Percentiles rank a stretch among this genome's conserved stretches.
These are phyloP conservation scores for Sussaba pulchella DNA, from an alignment of 2,888 invertebrate species.

Conservation along the genomic window DNA sequence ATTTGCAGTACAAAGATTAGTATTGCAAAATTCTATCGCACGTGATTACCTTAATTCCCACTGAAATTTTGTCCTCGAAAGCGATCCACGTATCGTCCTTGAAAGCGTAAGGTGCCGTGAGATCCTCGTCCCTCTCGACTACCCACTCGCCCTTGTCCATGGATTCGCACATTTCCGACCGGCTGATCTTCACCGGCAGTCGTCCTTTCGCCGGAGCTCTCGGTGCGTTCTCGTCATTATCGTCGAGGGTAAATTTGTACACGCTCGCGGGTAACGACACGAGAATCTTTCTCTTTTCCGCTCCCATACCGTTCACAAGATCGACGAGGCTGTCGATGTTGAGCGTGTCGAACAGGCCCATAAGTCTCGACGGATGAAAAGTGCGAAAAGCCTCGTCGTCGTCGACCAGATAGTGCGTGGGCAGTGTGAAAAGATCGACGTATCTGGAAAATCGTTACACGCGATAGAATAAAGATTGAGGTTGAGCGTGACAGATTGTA, in stretches of 20 bases:
- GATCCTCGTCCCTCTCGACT: slow-evolving; percentile 91
- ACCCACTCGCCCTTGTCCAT: slow-evolving; percentile 89
- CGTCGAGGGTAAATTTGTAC: slow-evolving; percentile 88
- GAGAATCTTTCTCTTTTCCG: slow-evolving; percentile 89
- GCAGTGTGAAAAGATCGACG: slow-evolving; percentile 88
- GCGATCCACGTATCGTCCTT: slow-evolving; percentile 90
- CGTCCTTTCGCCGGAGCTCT: slow-evolving; percentile 88
- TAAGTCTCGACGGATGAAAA: slow-evolving; percentile 91
- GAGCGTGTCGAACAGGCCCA: slow-evolving; percentile 91
- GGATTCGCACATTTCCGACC: slow-evolving; percentile 85
- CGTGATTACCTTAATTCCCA: slow-evolving; percentile 88
- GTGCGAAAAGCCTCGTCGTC: slow-evolving; percentile 87
- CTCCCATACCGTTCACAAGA: slow-evolving; percentile 89
- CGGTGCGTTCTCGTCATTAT: slow-evolving; percentile 88
- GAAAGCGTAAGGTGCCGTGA: slow-evolving; percentile 92
- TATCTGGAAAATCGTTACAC: slow-evolving; percentile 80
- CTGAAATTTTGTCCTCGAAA: slow-evolving; percentile 90
- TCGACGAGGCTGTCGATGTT: slow-evolving; percentile 92
- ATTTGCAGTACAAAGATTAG: no score
- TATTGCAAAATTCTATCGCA: slow-evolving; percentile 16
- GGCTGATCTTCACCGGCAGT: slow-evolving; percentile 86
- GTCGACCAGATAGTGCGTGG: slow-evolving; percentile 89
- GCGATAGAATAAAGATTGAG: neutral
- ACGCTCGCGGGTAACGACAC: slow-evolving; percentile 90
- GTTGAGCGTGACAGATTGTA: neutral